Percentiles rank a stretch among this genome's conserved stretches.
Conservation (phyloP, 2,888 invertebrate species). For the Danaus chrysippus region DNA sequence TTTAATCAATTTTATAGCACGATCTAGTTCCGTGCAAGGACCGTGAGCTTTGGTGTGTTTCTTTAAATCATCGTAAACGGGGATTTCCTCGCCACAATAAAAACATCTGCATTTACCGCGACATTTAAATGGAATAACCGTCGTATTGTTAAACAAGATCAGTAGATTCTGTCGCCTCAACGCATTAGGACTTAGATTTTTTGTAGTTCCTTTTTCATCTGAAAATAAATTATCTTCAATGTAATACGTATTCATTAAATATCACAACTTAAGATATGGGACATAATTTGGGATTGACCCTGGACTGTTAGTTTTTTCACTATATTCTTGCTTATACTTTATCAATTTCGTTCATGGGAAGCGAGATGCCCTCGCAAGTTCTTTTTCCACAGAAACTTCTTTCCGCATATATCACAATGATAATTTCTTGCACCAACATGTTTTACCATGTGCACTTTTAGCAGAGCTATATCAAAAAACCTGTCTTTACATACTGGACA, state of each 20-base stretch:
- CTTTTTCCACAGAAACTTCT: slow-evolving; percentile 74
- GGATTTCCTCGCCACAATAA: slow-evolving; percentile 56
- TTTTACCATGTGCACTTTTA: slow-evolving; percentile 60
- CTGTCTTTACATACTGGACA: slow-evolving; percentile 48
- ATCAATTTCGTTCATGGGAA: slow-evolving; percentile 26
- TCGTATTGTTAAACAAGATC: slow-evolving; percentile 64
- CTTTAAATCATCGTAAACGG: slow-evolving; percentile 42
- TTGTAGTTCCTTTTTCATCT: slow-evolving; percentile 54
- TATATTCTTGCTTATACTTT: slow-evolving; percentile 11
- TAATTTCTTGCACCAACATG: slow-evolving; percentile 68
- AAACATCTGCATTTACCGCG: slow-evolving; percentile 63
- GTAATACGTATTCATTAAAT: slow-evolving; percentile 30
- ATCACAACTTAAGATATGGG: not conserved
- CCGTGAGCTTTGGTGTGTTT: slow-evolving; percentile 57
- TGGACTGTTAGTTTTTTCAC: not conserved
- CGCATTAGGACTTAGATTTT: slow-evolving; percentile 43
- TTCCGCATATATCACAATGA: slow-evolving; percentile 75
- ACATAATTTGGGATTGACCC: slow-evolving; percentile 6
- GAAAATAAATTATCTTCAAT: slow-evolving; percentile 58
- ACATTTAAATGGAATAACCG: slow-evolving; percentile 66
- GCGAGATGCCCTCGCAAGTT: slow-evolving; percentile 73
- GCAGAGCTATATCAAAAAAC: slow-evolving; percentile 45
- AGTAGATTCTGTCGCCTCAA: slow-evolving; percentile 51
- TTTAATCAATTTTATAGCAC: slow-evolving; percentile 52
- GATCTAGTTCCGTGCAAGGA: slow-evolving; percentile 45